Percentiles rank a stretch among this genome's conserved stretches.
Evolutionary conservation across 2,797 vertebrate species (phyloP).

Genomic region (Lepus townsendii): DNA sequence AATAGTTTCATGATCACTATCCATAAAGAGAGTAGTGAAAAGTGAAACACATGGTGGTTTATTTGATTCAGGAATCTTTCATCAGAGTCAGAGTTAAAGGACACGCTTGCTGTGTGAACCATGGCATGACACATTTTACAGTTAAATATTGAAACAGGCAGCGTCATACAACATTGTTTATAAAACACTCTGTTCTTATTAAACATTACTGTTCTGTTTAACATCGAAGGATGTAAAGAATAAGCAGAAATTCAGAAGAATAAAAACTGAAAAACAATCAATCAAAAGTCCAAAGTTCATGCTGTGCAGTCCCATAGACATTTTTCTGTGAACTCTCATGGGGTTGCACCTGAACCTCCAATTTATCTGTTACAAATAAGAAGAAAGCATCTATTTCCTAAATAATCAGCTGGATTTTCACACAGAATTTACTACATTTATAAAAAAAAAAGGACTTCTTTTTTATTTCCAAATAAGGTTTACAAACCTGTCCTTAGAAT

Average conservation of each 20-base stretch:
- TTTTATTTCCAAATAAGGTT: neutral
- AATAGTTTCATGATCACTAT: neutral
- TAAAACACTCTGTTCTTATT: conserved; percentile 63
- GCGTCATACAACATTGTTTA: conserved; percentile 41
- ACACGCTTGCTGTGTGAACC: neutral
- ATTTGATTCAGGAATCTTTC: neutral
- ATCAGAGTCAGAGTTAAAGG: conserved; percentile 40
- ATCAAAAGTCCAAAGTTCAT: conserved; percentile 56
- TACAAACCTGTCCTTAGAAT: conserved; percentile 31
- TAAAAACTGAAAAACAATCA: conserved; percentile 67
- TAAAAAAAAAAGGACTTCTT: neutral
- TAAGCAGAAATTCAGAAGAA: conserved; percentile 64
- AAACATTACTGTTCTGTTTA: conserved; percentile 66
- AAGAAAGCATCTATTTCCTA: conserved; percentile 36
- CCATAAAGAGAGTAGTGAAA: conserved; percentile 21
- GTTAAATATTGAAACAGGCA: conserved; percentile 67
- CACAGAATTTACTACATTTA: conserved; percentile 49
- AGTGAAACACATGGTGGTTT: neutral
- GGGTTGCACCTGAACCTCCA: neutral
- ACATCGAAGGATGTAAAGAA: conserved; percentile 69
- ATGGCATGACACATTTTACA: conserved; percentile 27
- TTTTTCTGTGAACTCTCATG: conserved; percentile 32
- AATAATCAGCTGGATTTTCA: conserved; percentile 50
- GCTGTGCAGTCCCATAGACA: conserved; percentile 55
- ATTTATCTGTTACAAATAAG: conserved; percentile 58